Percentiles rank a stretch among this genome's conserved stretches.
Conservation (phyloP, 2,888 invertebrate genomes). For the Platycnemis pennipes region DNA sequence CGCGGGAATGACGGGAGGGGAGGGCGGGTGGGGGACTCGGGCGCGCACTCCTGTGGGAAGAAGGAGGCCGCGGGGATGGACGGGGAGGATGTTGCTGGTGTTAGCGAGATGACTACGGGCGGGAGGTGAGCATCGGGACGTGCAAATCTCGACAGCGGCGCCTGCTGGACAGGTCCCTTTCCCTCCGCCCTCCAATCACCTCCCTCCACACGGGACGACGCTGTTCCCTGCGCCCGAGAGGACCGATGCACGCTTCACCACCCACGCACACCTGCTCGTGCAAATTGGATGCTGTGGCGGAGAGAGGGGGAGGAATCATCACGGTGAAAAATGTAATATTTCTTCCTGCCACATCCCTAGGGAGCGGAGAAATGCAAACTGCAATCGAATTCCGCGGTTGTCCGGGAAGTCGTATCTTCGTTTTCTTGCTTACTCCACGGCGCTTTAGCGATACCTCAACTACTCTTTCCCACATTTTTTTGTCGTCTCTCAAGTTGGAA, state of each 20-base stretch:
- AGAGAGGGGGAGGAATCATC: not conserved
- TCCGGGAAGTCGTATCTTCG: too few species aligned
- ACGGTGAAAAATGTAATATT: not conserved
- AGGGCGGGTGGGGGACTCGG: not conserved
- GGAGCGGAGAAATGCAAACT: too few species aligned
- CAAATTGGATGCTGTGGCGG: not conserved
- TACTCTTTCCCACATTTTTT: too few species aligned
- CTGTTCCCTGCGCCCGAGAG: not conserved
- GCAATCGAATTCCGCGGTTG: too few species aligned
- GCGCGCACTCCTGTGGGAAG: not conserved
- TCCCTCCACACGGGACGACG: not conserved
- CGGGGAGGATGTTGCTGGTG: not conserved
- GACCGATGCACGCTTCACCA: not conserved
- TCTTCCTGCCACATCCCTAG: too few species aligned
- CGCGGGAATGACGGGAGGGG: not conserved
- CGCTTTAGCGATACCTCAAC: too few species aligned
- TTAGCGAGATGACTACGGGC: too few species aligned
- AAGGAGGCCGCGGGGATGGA: not conserved
- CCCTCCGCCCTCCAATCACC: not conserved
- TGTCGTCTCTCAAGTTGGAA: too few species aligned
- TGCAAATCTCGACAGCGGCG: not conserved
- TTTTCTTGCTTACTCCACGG: too few species aligned
- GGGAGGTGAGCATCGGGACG: too few species aligned
- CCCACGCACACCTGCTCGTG: not conserved
- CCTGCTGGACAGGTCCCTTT: not conserved